Evolutionary conservation across 2,888 invertebrate genomes (phyloP), one percentile per base, ranked within the genome.

Genomic region (Julus scandinavius): DNA sequence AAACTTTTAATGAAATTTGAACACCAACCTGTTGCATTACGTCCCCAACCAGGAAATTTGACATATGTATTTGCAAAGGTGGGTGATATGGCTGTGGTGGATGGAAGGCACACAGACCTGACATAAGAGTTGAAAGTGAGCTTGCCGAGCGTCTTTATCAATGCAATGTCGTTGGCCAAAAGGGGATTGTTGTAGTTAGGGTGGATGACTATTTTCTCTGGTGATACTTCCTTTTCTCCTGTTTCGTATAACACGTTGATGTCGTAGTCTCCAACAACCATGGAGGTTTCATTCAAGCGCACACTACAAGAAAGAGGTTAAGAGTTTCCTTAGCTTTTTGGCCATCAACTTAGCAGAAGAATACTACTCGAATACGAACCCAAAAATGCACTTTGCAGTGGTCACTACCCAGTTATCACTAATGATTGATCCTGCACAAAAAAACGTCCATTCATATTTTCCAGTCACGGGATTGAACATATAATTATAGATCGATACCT

Each of bases 141-240:
- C 2, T 1, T 1, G 15, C 29, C 17, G 13, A 15, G 6, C 40
- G 20, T n/a, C 20, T 84, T n/a, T 15, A 84, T 84, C 7, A 84
- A 84, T 15, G 84, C 84, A 29, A 84, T 84, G 38, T 84, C 84
- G 38, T 84, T 84, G 38, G 84, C 29, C 84, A 29, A 17, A 84
- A 40, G 41, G 20, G 84, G 84, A 7, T 84, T 29, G 15, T 84
- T 29, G 41, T 29, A 84, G 84, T 7, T 84, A 29, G 84, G 84
- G 20, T 84, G 84, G 13, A 29, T 7, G 15, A 84, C 38, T 5
- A 84, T 29, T 29, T 84, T 38, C 84, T 13, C 4, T 15, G 84
- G 38, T 17, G 1, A 84, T 17, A 84, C 84, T 84, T 15, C 84
- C 40, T 15, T 17, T 84, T 84, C 84, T 84, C 2, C 84, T n/a